Evolutionary conservation across 2,113 vertebrate species (phyloP).

Genomic region (Chaenogobius annularis): DNA sequence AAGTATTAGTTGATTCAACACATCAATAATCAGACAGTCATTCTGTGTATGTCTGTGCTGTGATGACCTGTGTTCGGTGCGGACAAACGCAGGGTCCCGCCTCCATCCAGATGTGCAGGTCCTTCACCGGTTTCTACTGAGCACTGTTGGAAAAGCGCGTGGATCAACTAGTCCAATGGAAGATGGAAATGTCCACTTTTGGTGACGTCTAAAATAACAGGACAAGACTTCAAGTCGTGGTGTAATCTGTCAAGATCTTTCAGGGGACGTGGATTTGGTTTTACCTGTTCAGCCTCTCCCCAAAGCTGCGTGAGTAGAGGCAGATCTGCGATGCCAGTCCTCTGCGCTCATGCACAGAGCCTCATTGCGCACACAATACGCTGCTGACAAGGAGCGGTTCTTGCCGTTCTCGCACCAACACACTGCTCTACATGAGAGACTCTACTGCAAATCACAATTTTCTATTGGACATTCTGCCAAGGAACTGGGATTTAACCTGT

Average conservation of each 20-base stretch:
- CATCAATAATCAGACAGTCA: conserved; percentile 19
- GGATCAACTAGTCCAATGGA: conserved; percentile 50
- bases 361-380: conserved; percentile 25
- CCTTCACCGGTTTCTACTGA: conserved; percentile 38
- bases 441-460: background rate
- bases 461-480: conserved; percentile 5
- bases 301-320: conserved; percentile 48
- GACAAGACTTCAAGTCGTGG: background rate
- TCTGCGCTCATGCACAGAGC: conserved; percentile 37
- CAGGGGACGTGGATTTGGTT: background rate
- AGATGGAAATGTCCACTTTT: background rate
- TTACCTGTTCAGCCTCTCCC: conserved; percentile 41
- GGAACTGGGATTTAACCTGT: conserved; percentile 45
- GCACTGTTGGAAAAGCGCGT: conserved; percentile 42
- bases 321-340: conserved; percentile 36
- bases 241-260: conserved; percentile 23
- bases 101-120: conserved; percentile 69
- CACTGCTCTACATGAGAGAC: conserved; percentile 2
- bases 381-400: conserved; percentile 52
- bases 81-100: conserved; percentile 46
- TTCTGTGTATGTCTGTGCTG: conserved; percentile 31
- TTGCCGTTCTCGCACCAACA: conserved; percentile 24
- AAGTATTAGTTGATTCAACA: background rate
- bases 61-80: conserved; percentile 49
- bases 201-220: background rate